Percentiles rank a stretch among this genome's conserved stretches.
Evolutionary conservation across 2,888 invertebrate species (phyloP).

Genomic region (Eumacrocentrus americanus): DNA sequence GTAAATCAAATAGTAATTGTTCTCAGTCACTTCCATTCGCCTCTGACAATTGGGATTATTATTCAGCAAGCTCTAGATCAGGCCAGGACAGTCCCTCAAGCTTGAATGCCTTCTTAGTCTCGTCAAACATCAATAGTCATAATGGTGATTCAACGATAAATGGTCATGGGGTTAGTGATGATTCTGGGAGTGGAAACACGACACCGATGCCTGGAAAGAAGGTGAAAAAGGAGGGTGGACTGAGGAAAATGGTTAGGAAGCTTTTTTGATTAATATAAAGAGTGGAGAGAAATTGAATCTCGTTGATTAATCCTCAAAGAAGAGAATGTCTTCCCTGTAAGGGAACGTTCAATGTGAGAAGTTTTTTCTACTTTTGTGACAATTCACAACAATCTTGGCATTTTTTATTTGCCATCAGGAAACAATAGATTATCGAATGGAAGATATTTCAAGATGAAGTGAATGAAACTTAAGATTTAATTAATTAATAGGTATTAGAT

Average conservation of each 20-base stretch:
- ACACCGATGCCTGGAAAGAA: constrained; percentile 51
- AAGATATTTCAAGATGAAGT: not conserved
- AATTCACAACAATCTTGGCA: no score
- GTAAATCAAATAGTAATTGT: constrained; percentile 38
- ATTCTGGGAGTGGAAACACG: constrained; percentile 47
- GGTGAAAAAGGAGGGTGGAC: constrained; percentile 69
- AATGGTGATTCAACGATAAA: constrained; percentile 33
- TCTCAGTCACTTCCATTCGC: constrained; percentile 44
- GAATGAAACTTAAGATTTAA: no score
- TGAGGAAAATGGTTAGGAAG: constrained; percentile 80
- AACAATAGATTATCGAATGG: not conserved
- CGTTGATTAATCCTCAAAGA: not conserved
- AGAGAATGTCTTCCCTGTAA: no score
- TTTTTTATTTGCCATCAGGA: not conserved
- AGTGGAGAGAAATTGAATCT: not conserved
- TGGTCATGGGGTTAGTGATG: constrained; percentile 49
- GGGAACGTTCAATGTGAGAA: no score
- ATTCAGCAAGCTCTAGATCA: constrained; percentile 41
- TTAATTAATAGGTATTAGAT: no score
- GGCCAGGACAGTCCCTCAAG: constrained; percentile 35
- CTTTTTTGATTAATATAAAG: constrained; percentile 70
- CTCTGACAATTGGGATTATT: constrained; percentile 56
- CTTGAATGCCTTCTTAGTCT: constrained; percentile 20
- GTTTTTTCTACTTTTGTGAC: not conserved
- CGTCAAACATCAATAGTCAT: constrained; percentile 19